phyloP scores from a whole-genome alignment of 2,797 vertebrate species.

The Gadopsis marmoratus region DNA sequence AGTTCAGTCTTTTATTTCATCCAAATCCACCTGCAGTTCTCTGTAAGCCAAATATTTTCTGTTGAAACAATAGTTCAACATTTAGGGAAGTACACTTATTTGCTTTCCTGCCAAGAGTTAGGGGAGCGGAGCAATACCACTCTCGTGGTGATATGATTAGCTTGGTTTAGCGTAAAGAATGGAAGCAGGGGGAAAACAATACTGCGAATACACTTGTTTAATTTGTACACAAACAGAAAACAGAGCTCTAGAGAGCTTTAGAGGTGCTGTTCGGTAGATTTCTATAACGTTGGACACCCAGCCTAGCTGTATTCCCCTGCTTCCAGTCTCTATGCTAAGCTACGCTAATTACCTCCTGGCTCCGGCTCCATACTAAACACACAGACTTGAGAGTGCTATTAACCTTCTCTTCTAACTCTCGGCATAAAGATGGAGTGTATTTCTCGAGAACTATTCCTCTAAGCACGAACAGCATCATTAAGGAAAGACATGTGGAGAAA shows the following conservation, averaged over 20 bases:
- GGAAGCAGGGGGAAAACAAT: background rate
- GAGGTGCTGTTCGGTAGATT: background rate
- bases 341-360: background rate
- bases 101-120: background rate
- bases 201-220: background rate
- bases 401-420: background rate
- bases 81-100: background rate
- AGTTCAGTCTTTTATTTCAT: background rate
- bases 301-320: background rate
- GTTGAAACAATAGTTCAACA: background rate
- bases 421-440: background rate
- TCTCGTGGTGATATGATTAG: background rate
- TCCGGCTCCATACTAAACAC: background rate
- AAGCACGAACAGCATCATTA: background rate
- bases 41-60: background rate
- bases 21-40: background rate
- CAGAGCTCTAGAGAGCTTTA: background rate
- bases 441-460: background rate
- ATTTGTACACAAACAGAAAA: background rate
- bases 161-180: slow-evolving; percentile 29
- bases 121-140: background rate
- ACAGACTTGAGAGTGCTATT: background rate
- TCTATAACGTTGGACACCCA: background rate
- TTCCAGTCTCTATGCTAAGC: background rate
- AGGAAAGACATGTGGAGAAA: background rate